Conservation (phyloP, 2,888 invertebrate genomes). For the Rhagium mordax region DNA sequence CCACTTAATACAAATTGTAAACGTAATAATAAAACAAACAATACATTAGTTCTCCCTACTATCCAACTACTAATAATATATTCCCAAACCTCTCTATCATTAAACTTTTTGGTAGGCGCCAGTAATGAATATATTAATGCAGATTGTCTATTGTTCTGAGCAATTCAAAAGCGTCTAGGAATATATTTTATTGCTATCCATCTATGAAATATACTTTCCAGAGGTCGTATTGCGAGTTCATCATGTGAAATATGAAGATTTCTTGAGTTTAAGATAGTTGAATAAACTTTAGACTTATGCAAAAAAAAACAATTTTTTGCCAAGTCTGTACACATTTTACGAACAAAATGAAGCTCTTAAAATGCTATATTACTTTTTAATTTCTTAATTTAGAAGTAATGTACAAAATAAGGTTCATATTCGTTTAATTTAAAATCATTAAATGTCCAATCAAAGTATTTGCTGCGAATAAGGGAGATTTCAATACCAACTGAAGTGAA, state of each 20-base stretch:
- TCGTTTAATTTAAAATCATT: no score
- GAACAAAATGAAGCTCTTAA: no score
- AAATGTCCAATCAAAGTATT: no score
- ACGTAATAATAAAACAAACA: not conserved
- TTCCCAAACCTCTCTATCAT: not conserved
- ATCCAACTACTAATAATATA: not conserved
- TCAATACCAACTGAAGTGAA: no score
- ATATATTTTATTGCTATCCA: not conserved
- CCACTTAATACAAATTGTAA: not conserved
- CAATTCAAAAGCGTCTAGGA: not conserved
- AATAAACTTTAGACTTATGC: no score
- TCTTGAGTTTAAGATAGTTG: not conserved
- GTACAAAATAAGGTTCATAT: no score
- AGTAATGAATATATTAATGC: not conserved
- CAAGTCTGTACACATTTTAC: no score
- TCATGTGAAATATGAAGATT: not conserved
- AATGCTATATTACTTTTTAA: no score
- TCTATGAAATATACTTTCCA: not conserved
- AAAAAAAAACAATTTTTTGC: no score
- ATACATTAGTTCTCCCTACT: not conserved
- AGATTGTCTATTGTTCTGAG: not conserved
- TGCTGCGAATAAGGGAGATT: no score
- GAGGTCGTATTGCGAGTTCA: not conserved
- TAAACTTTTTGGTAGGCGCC: not conserved
- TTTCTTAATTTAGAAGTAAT: no score